Base-by-base conservation (phyloP, 2,113 vertebrate species). In the Thryonomys swinderianus region DNA sequence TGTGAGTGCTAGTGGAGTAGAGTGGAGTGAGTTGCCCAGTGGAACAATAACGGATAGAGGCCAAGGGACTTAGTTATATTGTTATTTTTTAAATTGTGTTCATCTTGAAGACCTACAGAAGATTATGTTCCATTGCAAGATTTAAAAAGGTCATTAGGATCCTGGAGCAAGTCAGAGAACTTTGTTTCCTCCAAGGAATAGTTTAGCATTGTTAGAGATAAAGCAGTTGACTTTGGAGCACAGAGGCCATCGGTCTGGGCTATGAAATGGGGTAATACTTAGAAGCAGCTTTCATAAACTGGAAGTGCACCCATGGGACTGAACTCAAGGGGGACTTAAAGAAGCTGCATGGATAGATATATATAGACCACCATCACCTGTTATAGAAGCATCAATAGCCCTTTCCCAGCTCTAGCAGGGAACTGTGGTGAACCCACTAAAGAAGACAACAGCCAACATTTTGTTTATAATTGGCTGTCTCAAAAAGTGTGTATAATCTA, bases 81-180 rank as follows among this genome's bases (percentile, higher is more conserved):
- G 78, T 45, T 37, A 83, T 73, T 45, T 61, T 27, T 7, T 45
- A 27, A 27, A 42, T 45, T 34, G 6, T 30, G 40, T 74, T 74
- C 12, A 45, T 5, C 71, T 45, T 27, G 40, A 74, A 45, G 67
- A 71, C n/a, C 6, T 71, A 62, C 1, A 87, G 59, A 94, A 74
- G 73, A 78, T 7, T 62, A 5, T 59, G 18, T 64, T 61, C 30
- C 62, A 40, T n/a, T 6, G 51, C 11, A 90, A 12, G 59, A 84
- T 27, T 66, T 7, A 85, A 67, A 92, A 86, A 89, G n/a, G 10
- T 66, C 51, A 30, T 30, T 86, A 66, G 62, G 55, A 87, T 80
- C 92, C 32, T 83, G 27, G 17, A 93, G 21, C 40, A 95, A 81
- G 17, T 48, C 42, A 86, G 20, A 81, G 3, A 92, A 93, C 64